These are phyloP conservation scores for Thymelicus acteon DNA, from an alignment of 2,888 invertebrate species.

Conservation along the genomic window DNA sequence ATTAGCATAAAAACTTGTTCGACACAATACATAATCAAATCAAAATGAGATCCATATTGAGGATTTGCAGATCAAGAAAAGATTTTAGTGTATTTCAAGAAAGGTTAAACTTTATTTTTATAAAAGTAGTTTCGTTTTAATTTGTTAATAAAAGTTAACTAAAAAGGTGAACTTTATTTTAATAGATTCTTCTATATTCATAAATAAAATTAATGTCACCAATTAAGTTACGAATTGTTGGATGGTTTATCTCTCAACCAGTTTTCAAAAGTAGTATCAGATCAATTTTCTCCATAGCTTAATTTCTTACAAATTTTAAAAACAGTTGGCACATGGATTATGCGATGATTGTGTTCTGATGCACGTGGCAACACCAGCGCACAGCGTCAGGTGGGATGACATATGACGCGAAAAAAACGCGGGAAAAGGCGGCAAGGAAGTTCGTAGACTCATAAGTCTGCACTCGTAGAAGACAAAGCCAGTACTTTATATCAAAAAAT, in stretches of 20 bases:
- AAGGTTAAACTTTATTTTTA: no score
- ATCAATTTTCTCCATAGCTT: neutral
- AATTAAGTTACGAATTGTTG: no score
- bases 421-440: conserved; percentile 43
- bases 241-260: no score
- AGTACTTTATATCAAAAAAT: neutral
- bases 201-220: no score
- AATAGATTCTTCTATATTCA: no score
- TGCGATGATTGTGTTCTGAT: conserved; percentile 1
- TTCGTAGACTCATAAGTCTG: conserved; percentile 14
- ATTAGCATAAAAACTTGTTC: conserved; percentile 11
- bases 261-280: no score
- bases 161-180: no score
- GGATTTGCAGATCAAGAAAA: neutral
- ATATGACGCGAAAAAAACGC: conserved; percentile 45
- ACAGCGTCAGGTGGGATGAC: conserved; percentile 35
- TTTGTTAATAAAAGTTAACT: no score
- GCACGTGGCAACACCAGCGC: conserved; percentile 19
- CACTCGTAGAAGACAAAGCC: neutral
- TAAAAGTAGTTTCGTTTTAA: no score
- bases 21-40: neutral
- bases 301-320: neutral
- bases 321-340: conserved; percentile 5
- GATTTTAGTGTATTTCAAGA: no score
- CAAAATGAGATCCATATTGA: neutral